These are phyloP conservation scores for Zoanthus sansibaricus DNA, from an alignment of 92 coral and sea anemone genomes.

Conservation along the genomic window DNA sequence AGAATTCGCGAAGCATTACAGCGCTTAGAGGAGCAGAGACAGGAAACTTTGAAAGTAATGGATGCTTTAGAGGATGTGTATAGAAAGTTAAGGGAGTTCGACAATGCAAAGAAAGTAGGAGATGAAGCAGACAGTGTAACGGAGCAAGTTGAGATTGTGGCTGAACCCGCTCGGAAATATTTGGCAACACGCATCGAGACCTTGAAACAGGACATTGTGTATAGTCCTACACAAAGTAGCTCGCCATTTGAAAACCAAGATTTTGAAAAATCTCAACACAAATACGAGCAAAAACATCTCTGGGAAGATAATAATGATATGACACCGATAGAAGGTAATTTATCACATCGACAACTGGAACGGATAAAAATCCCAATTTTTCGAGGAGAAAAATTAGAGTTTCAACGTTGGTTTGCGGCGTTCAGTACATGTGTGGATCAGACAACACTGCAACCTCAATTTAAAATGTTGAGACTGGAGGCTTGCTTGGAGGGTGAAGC, in stretches of 20 bases:
- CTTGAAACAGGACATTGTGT: neutral
- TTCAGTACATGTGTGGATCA: slow-evolving; percentile 54
- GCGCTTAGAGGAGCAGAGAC: slow-evolving; percentile 38
- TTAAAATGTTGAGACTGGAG: slow-evolving; percentile 61
- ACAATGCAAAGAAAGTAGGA: slow-evolving; percentile 31
- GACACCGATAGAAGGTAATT: slow-evolving; percentile 13
- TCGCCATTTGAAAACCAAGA: neutral
- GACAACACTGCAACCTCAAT: slow-evolving; percentile 46
- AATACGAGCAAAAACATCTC: slow-evolving; percentile 2
- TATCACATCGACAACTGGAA: slow-evolving; percentile 50
- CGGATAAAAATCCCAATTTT: slow-evolving; percentile 54
- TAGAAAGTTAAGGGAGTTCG: slow-evolving; percentile 33
- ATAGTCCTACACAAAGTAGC: slow-evolving; percentile 16
- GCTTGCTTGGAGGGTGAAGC: slow-evolving; percentile 58
- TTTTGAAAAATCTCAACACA: slow-evolving; percentile 26
- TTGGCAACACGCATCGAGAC: slow-evolving; percentile 17
- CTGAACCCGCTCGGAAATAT: slow-evolving; percentile 20
- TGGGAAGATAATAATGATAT: neutral
- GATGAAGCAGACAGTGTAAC: slow-evolving; percentile 49
- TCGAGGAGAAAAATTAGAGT: slow-evolving; percentile 51
- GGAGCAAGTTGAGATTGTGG: slow-evolving; percentile 39
- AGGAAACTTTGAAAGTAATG: slow-evolving; percentile 29
- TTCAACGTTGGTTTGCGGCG: slow-evolving; percentile 62
- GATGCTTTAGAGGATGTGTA: slow-evolving; percentile 32
- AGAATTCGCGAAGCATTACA: slow-evolving; percentile 14